Base-by-base conservation (phyloP, 2,888 invertebrate genomes). In the Patella pellucida region DNA sequence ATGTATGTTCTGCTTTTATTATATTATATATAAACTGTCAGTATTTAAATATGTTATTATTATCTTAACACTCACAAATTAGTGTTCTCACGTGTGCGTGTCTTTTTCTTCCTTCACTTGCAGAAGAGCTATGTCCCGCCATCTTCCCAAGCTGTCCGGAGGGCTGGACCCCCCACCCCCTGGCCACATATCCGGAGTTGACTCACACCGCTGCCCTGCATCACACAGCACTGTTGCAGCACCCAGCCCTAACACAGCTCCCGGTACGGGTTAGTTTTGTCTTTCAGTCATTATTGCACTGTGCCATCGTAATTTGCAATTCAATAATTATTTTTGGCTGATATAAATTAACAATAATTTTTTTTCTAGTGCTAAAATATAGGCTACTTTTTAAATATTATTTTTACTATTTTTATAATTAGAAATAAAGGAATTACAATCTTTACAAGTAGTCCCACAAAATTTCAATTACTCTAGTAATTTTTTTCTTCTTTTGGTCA, bases 121-220 rank as follows among this genome's bases (percentile, higher is more conserved):
- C 90, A 92, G 92, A 92, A 86, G 97, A 97, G 93, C 93, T 98
- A 94, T 95, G 96, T 79, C 87, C 88, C 89, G 97, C 97, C 88
- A 97, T 98, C 94, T 97, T 97, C 94, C 96, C 97, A 86, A 95
- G 95, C 84, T 96, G 95, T 85, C 96, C 96, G 79, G 97, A 98
- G 93, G 93, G 97, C 91, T 98, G 97, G 97, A 91, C 92, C 68
- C 95, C 95, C 91, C 89, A 90, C 78, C 95, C 95, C 91, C 87
- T 90, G 74, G 95, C 89, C 78, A 90, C 89, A 56, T 91, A 91
- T 82, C 90, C 95, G 83, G 96, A 97, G 92, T 93, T 97, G 91
- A 96, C 85, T 73, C 84, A 95, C 81, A 95, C 87, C 16, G 83
- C 95, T 78, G 85, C 90, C 78, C 89, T 90, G 84, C 90, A 87